A percentile compares a stretch with the other conserved stretches of the same genome.
These are phyloP conservation scores for Eilema caniola DNA, from an alignment of 2,888 invertebrate species.

Conservation along the genomic window DNA sequence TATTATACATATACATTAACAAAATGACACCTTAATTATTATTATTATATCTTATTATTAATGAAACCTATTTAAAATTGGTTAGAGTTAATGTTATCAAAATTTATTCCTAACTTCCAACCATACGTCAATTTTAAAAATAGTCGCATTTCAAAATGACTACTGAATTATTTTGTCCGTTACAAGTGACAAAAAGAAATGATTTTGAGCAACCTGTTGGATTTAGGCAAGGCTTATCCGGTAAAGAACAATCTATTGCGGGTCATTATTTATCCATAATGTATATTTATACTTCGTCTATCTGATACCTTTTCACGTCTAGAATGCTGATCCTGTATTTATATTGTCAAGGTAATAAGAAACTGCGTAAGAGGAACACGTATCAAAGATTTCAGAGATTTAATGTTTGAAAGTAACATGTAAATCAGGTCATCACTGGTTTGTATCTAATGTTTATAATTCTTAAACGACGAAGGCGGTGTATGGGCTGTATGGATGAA, in stretches of 20 bases:
- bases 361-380: too few relatives aligned
- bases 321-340: too few relatives aligned
- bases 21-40: too few relatives aligned
- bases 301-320: too few relatives aligned
- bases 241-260: conserved; percentile 27
- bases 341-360: too few relatives aligned
- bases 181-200: conserved; percentile 54
- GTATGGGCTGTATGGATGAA: too few relatives aligned
- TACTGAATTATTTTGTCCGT: conserved; percentile 38
- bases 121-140: conserved; percentile 20
- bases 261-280: neutral
- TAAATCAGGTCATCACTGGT: too few relatives aligned
- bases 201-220: conserved; percentile 55
- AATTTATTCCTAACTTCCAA: conserved; percentile 4
- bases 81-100: neutral
- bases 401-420: too few relatives aligned
- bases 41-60: neutral
- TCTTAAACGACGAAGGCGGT: too few relatives aligned
- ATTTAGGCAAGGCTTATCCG: conserved; percentile 28
- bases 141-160: conserved; percentile 19
- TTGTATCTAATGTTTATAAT: too few relatives aligned
- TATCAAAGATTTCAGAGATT: neutral
- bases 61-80: neutral
- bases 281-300: too few relatives aligned
- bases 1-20: too few relatives aligned